These are phyloP conservation scores for Erpobdella octoculata DNA, from an alignment of 2,888 invertebrate species.

Conservation along the genomic window DNA sequence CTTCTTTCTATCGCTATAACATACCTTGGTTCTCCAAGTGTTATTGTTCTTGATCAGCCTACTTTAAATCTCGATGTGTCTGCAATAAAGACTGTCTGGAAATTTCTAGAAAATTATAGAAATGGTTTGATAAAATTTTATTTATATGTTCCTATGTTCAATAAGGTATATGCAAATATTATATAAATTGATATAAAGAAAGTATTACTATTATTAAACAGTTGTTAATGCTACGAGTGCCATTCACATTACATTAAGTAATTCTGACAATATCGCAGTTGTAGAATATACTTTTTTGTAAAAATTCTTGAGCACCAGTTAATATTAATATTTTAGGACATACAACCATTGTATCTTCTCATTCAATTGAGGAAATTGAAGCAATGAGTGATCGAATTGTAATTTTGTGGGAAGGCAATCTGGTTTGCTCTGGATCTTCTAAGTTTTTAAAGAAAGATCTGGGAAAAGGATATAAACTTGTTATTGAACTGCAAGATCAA, in stretches of 20 bases:
- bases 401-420: constrained; percentile 38
- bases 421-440: constrained; percentile 4
- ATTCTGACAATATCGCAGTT: neutral
- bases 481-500: neutral
- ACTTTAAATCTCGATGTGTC: constrained; percentile 53
- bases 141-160: too few species aligned
- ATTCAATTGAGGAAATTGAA: constrained; percentile 54
- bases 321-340: constrained; percentile 33
- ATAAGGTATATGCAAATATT: neutral
- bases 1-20: constrained; percentile 53
- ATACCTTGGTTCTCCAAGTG: constrained; percentile 52
- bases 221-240: neutral
- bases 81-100: constrained; percentile 53
- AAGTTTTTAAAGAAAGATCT: constrained; percentile 27
- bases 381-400: constrained; percentile 51
- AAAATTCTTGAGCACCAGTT: too few species aligned
- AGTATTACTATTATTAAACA: neutral
- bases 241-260: neutral
- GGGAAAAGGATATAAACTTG: constrained; percentile 15
- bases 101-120: constrained; percentile 49
- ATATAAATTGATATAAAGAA: neutral
- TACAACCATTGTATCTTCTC: constrained; percentile 52
- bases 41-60: constrained; percentile 53
- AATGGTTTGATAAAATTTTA: constrained; percentile 36
- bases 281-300: neutral